Evolutionary conservation across 2,113 vertebrate species (phyloP), one percentile per base, ranked within the genome.

Genomic region (Poeciliopsis retropinna): DNA sequence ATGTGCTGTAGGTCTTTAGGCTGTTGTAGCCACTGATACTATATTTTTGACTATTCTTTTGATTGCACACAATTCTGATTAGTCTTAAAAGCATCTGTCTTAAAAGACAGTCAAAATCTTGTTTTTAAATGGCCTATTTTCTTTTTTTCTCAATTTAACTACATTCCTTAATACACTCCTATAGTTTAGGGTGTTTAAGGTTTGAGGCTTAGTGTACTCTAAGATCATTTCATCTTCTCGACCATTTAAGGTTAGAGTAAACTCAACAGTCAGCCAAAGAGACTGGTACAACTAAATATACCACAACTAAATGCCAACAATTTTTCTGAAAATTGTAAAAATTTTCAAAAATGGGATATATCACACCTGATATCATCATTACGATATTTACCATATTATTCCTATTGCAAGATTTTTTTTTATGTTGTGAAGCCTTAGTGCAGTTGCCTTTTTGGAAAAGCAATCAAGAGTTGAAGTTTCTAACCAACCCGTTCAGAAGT

Each of bases 1-100:
- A 87, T 85, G 28, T 69, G 69, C 74, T 57, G 70, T 70, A 28
- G 51, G 69, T 78, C 77, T 85, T 69, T 65, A 2, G 11, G 34
- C 34, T 70, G 60, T 32, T 67, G 47, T 25, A 69, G 73, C 78
- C 67, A 73, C 64, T 82, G 39, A 78, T 78, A 71, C 74, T 73
- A 39, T 63, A 14, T 79, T 83, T 76, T 28, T 67, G 19, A 32
- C 57, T 64, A 80, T 68, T 70, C 30, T 41, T 76, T 73, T 32
- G 84, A 82, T 57, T 61, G 41, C 57, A n/a, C 70, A 47, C 64
- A 68, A 60, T 30, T 68, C 71, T 72, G 69, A 25, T 27, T 9
- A 27, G 72, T 62, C 29, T 29, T 62, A 8, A 62, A 62, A 62
- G 61, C 13, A 31, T 62, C 4, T 61, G 11, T 61, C 15, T 19